A percentile compares a stretch with the other conserved stretches of the same genome.
phyloP scores from a whole-genome alignment of 2,113 vertebrate genomes.

The Eulemur rufifrons region DNA sequence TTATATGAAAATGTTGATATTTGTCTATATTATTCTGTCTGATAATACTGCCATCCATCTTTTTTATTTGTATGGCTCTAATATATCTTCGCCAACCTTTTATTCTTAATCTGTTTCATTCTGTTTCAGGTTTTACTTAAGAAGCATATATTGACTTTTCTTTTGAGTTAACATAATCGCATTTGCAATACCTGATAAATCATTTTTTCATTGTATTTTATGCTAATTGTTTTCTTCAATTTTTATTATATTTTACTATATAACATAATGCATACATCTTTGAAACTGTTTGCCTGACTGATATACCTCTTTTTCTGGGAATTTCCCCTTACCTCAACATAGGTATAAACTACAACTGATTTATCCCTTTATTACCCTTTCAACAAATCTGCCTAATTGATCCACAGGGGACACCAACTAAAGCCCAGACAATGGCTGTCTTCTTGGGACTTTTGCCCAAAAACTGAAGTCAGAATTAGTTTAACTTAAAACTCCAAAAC shows the following conservation, averaged over 20 bases:
- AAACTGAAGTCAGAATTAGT: not conserved
- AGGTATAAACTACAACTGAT: not conserved
- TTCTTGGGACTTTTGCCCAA: not conserved
- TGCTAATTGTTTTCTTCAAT: not conserved
- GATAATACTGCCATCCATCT: not conserved
- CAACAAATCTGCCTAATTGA: not conserved
- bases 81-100: not conserved
- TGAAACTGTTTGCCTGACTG: not conserved
- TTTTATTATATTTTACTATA: not conserved
- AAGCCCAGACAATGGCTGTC: not conserved
- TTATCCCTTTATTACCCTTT: not conserved
- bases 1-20: not conserved
- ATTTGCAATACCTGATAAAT: not conserved
- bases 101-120: not conserved
- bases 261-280: not conserved
- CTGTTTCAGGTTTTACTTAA: not conserved
- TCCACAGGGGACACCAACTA: not conserved
- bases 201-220: not conserved
- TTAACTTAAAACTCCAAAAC: not conserved
- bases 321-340: not conserved
- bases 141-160: not conserved
- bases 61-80: not conserved
- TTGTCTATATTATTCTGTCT: not conserved
- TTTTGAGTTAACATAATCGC: not conserved
- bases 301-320: not conserved